Percentiles rank a stretch among this genome's conserved stretches.
Evolutionary conservation across 1,140 invertebrate species (phyloP).

Genomic region (Panonychus citri): DNA sequence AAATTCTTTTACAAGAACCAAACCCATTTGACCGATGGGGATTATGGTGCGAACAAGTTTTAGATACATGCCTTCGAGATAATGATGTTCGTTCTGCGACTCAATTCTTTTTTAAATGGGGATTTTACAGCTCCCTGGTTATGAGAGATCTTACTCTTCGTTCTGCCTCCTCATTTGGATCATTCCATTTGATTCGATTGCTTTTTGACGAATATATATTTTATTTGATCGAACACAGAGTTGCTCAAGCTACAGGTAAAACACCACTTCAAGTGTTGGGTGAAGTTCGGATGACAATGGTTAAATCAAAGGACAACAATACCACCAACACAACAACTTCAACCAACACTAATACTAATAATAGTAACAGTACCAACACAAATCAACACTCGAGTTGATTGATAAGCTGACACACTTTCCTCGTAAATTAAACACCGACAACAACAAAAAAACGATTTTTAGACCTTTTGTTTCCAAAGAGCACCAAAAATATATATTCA

Average conservation of each 20-base stretch:
- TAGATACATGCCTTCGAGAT: conserved; percentile 52
- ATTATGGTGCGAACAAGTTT: conserved; percentile 78
- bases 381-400: too few relatives aligned
- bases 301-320: background rate
- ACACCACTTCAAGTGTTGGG: conserved; percentile 42
- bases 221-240: conserved; percentile 88
- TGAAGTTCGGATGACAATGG: conserved; percentile 3
- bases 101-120: conserved; percentile 94
- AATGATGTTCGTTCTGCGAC: conserved; percentile 25
- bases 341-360: too few relatives aligned
- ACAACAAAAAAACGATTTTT: too few relatives aligned
- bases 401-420: too few relatives aligned
- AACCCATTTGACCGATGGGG: conserved; percentile 92
- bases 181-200: conserved; percentile 89
- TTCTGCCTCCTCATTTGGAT: conserved; percentile 91
- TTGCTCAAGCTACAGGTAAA: conserved; percentile 64
- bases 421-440: too few relatives aligned
- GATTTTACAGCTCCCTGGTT: conserved; percentile 93
- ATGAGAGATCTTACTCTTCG: conserved; percentile 80
- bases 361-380: too few relatives aligned
- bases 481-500: too few relatives aligned
- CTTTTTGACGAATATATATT: conserved; percentile 99
- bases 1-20: conserved; percentile 70
- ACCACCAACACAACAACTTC: background rate
- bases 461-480: too few relatives aligned